Evolutionary conservation across 2,888 invertebrate genomes (phyloP).

Genomic region (Notodonta dromedarius): DNA sequence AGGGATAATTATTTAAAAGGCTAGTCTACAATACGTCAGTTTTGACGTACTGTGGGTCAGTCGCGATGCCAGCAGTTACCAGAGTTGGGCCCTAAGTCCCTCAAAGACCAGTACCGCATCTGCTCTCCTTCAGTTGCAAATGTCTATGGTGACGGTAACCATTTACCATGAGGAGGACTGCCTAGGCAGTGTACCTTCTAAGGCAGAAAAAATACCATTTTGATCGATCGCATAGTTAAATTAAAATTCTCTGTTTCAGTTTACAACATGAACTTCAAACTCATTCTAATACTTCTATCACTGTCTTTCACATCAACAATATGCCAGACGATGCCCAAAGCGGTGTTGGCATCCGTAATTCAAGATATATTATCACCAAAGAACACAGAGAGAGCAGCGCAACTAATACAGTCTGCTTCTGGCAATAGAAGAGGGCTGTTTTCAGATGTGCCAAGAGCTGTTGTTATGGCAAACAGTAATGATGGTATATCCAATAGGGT

Average conservation of each 20-base stretch:
- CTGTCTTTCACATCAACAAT: conserved; percentile 10
- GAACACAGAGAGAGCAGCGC: conserved; percentile 41
- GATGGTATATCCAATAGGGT: neutral
- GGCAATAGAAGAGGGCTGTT: conserved; percentile 13
- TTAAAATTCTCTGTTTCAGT: conserved; percentile 25
- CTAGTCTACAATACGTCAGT: too few species aligned
- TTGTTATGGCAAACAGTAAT: conserved; percentile 7
- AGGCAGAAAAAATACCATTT: too few species aligned
- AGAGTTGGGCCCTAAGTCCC: too few species aligned
- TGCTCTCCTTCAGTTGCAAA: too few species aligned
- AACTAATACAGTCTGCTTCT: conserved; percentile 31
- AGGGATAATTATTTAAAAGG: too few species aligned
- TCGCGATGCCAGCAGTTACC: too few species aligned
- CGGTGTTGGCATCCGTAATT: conserved; percentile 32
- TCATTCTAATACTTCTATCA: conserved; percentile 15
- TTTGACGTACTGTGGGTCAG: too few species aligned
- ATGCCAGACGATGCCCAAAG: conserved; percentile 27
- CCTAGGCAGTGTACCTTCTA: too few species aligned
- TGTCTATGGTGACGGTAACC: too few species aligned
- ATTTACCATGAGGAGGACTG: too few species aligned
- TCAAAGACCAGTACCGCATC: too few species aligned
- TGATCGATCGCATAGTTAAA: neutral
- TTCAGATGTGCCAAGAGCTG: conserved; percentile 10
- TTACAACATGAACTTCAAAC: conserved; percentile 19
- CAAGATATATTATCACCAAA: conserved; percentile 48